Base-by-base conservation (phyloP, 37 sponge, comb jelly and placozoan genomes). In the Haliclona indistincta region DNA sequence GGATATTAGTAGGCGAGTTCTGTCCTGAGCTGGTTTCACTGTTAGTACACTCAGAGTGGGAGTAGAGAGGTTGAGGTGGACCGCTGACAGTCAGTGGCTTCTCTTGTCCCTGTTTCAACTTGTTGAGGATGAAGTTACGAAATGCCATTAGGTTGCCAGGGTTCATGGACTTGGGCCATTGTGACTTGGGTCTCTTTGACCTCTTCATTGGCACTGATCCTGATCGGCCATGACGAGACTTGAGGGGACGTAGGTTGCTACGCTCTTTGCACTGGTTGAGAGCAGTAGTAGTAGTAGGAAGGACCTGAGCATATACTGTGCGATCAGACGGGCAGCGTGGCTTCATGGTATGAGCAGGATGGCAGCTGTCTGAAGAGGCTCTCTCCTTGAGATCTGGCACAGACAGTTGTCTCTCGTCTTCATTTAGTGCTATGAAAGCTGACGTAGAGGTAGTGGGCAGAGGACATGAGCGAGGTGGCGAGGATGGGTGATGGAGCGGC, bases 111-210 rank as follows among this genome's bases (percentile, higher is more conserved):
- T 71, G 72, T 55, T 86, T 86, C 25, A 86, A 72, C 28, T 86
- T 86, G 68, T 73, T 86, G 32, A 86, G 65, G 23, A 86, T 86
- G 47, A 72, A 76, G 32, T 86, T 55, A 3, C 86, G 67, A 56
- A 86, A 86, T 22, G 86, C 86, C 60, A 86, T 54, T 0, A 86
- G 68, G 86, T 86, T 86, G 8, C 80, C 86, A 30, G 38, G 53
- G 53, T 74, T 86, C 80, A 86, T 86, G 0, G 86, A 86, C 13
- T 76, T 68, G 10, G 86, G 86, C 86, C 86, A 86, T 36, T 77
- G 78, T 7, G 42, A 64, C 43, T 77, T 84, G 64, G 35, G 28
- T 37, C 65, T 43, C 22, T 7, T 25, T 7, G 29, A 33, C 60
- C 26, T 70, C 74, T 63, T 72, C 73, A 47, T 36, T 81, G 64